phyloP scores from a whole-genome alignment of 2,797 vertebrate genomes.

The Schizothorax lantsangensis region DNA sequence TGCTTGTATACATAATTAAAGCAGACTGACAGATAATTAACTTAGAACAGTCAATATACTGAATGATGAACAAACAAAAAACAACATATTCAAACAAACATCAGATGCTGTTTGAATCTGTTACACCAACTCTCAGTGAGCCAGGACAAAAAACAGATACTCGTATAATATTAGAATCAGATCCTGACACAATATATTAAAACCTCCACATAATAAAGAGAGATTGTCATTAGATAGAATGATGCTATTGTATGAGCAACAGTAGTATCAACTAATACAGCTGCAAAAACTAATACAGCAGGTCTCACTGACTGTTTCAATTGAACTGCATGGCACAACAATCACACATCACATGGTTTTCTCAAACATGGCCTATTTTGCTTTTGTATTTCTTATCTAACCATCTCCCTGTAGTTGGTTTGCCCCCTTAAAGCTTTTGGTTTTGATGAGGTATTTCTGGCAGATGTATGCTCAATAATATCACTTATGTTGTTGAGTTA shows the following conservation, averaged over 20 bases:
- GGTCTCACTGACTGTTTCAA: background rate
- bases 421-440: background rate
- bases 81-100: constrained; percentile 10
- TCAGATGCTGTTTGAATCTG: background rate
- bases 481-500: background rate
- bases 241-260: background rate
- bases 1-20: background rate
- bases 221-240: background rate
- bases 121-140: background rate
- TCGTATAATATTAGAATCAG: background rate
- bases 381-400: background rate
- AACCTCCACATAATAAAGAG: background rate
- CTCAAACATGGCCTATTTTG: background rate
- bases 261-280: background rate
- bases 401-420: background rate
- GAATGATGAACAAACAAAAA: background rate
- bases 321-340: background rate
- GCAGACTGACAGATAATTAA: background rate
- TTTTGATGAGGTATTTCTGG: background rate
- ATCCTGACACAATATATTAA: background rate
- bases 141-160: background rate
- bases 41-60: background rate
- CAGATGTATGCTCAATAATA: background rate
- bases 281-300: background rate
- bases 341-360: background rate